A percentile compares a stretch with the other conserved stretches of the same genome.
These are phyloP conservation scores for Isaurus tuberculatus DNA, from an alignment of 92 coral and sea anemone species.

Conservation along the genomic window DNA sequence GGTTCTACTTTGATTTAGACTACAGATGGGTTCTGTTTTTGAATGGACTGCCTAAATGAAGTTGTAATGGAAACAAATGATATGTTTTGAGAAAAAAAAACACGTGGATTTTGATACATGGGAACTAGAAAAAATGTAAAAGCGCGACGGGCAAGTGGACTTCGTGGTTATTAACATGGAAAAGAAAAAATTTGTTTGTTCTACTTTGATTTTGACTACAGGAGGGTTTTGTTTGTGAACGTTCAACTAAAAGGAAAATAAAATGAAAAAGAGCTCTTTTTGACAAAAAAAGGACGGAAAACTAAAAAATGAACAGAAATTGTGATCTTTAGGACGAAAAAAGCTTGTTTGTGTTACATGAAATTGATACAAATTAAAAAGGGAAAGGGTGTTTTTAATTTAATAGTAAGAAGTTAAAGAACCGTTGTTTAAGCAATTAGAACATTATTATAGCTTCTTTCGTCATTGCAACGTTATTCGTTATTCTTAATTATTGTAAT, in stretches of 20 bases:
- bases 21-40: slow-evolving; percentile 19
- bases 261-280: neutral
- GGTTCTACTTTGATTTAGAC: slow-evolving; percentile 35
- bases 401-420: too few species aligned
- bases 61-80: neutral
- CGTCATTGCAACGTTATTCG: too few species aligned
- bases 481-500: too few species aligned
- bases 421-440: too few species aligned
- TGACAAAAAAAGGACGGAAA: too few species aligned
- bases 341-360: too few species aligned
- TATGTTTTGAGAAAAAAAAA: neutral
- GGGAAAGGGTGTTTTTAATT: too few species aligned
- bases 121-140: slow-evolving; percentile 8
- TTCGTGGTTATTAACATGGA: slow-evolving; percentile 19
- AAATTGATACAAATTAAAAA: too few species aligned
- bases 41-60: slow-evolving; percentile 21
- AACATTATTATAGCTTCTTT: too few species aligned
- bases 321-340: too few species aligned
- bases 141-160: slow-evolving; percentile 31
- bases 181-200: slow-evolving; percentile 30
- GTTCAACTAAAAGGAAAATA: slow-evolving; percentile 3
- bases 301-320: too few species aligned
- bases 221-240: slow-evolving; percentile 15
- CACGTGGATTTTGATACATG: slow-evolving; percentile 23
- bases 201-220: slow-evolving; percentile 20